Base-by-base conservation (phyloP, 2,797 vertebrate species). In the Silurus aristotelis region DNA sequence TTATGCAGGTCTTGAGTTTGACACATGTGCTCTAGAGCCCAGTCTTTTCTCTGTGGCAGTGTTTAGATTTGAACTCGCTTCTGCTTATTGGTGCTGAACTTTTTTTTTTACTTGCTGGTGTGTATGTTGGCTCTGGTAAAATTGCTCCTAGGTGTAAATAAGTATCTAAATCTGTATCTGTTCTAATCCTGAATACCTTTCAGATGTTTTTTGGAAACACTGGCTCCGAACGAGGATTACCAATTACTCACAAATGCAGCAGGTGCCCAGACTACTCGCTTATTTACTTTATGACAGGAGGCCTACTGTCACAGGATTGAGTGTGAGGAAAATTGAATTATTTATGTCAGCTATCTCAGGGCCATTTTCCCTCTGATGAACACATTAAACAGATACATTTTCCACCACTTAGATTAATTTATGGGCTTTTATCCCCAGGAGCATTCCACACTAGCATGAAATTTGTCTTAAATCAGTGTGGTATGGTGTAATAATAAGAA, bases 291-390 rank as follows among this genome's bases (percentile, higher is more conserved):
- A 70, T 43, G 70, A 48, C 71, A 52, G 46, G 22, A 48, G 31
- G 31, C 31, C 31, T 67, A 27, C 64, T 25, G 15, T 83, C 27
- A 27, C 68, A 80, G 64, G 9, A 87, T 77, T 15, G 56, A 61
- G 56, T 6, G 1, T 48, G 60, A 79, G 56, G 61, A 70, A 20
- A 86, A 84, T 72, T 82, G 12, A 82, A 71, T 85, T 73, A 79
- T 68, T 87, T 25, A 84, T 76, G 68, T 84, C 60, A 31, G n/a
- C 56, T 61, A 27, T 75, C n/a, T 27, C n/a, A 27, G 6, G 17
- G 13, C 14, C 71, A 19, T 55, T 77, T 5, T 58, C 9, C 55
- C 55, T 60, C 22, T 86, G 46, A 71, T 58, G 38, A 84, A 61
- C 15, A 48, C 64, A 56, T 25, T 76, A 17, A 81, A 20, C 25